Evolutionary conservation across 2,113 vertebrate genomes (phyloP), one percentile per base, ranked within the genome.

Genomic region (Dunckerocampus dactyliophorus): DNA sequence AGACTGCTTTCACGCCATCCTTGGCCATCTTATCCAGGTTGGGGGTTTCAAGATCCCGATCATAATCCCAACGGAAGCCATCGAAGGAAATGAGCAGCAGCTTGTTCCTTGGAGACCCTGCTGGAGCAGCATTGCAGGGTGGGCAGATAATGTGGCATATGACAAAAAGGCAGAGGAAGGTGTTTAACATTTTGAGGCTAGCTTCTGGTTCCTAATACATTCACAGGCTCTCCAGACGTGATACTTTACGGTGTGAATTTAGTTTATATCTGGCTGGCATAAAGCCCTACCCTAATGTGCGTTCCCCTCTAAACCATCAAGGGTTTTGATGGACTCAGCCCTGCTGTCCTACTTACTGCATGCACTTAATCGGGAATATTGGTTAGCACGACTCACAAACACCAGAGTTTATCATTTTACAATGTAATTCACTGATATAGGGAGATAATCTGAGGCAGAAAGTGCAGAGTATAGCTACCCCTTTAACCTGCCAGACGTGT

Each of bases 21-120:
- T 1, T 67, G 0, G 88, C 90, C 93, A 95, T 93, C 0, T 74
- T 0, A 0, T 96, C 90, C 15, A 97, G 83, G 69, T 92, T 77
- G 50, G 93, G 93, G 34, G 93, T 95, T 39, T 93, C 80, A 73
- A 94, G 91, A 0, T 95, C 92, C 63, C 89, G 85, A 78, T 49
- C 69, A 12, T 82, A 82, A 83, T 95, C n/a, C 94, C 94, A 96
- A 4, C 92, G 92, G 66, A 96, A 95, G 17, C 94, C 94, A 0
- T 76, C 59, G 24, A 76, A 76, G 13, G 74, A 76, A 59, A 94
- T 88, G 1, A 95, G 87, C 1, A 95, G 89, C 16, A 94, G 65
- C 58, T 93, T 93, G 62, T 82, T 42, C 22, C 47, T 71, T 39
- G 14, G 20, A 8, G 59, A 20, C 4, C 15, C 12, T 16, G 61